Evolutionary conservation across 2,888 invertebrate species (phyloP).

Genomic region (Autographa gamma): DNA sequence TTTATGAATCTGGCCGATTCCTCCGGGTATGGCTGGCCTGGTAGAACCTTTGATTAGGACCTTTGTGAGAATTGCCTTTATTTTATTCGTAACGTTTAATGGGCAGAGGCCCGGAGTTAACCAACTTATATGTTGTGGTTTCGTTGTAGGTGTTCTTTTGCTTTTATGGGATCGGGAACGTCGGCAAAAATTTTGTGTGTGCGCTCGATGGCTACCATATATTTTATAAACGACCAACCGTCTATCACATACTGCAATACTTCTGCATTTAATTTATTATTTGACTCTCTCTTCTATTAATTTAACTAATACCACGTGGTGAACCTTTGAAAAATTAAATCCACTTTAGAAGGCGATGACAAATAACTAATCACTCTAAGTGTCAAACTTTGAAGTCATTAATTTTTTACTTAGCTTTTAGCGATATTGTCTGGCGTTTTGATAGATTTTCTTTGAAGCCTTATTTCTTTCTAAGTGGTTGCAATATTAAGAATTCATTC

Average conservation of each 20-base stretch:
- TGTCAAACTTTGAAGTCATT: slow-evolving; percentile 1
- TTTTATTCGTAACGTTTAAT: slow-evolving; percentile 28
- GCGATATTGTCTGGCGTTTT: slow-evolving; percentile 1
- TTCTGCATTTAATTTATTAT: no score
- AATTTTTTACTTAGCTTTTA: slow-evolving; percentile 7
- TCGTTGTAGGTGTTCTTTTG: neutral
- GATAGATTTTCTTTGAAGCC: slow-evolving; percentile 4
- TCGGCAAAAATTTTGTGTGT: neutral
- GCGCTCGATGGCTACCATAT: no score
- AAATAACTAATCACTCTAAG: slow-evolving; percentile 7
- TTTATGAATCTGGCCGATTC: slow-evolving; percentile 49
- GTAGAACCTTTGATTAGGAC: slow-evolving; percentile 52
- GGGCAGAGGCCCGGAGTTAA: slow-evolving; percentile 14
- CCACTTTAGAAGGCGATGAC: slow-evolving; percentile 1
- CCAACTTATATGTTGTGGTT: neutral
- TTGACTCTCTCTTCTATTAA: neutral
- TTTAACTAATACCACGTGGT: neutral
- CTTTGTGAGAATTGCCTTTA: slow-evolving; percentile 43
- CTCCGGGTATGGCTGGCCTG: slow-evolving; percentile 36
- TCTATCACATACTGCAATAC: no score
- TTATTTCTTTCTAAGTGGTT: neutral
- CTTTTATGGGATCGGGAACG: neutral
- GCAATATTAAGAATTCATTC: neutral
- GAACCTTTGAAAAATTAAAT: neutral
- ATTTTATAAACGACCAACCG: no score